Base-by-base conservation (phyloP, 2,888 invertebrate species). In the Venusia cambrica region DNA sequence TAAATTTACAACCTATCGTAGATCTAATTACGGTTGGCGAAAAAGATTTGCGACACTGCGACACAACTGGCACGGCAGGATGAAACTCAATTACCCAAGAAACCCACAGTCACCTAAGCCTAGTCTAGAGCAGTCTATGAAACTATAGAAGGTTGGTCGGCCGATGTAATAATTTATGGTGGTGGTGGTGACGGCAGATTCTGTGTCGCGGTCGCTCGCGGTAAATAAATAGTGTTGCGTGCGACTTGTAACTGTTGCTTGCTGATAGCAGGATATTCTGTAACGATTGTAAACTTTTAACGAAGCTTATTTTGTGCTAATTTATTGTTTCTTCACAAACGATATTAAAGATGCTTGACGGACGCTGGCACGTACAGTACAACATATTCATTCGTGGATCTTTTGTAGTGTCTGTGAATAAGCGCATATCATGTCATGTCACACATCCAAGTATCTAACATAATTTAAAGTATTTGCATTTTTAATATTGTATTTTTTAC, bases 1-100 rank as follows among this genome's bases (percentile, higher is more conserved):
- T 81, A 79, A 75, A 74, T 83, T 68, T 65, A 64, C 62, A 62
- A 40, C 40, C 37, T 75, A 81, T 83, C 80, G 59, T 38, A 55
- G 72, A 79, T 81, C 81, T 77, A 71, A 54, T 54, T 54, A 51
- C 37, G 34, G 44, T 42, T 48, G 33, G 45, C 29, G 39, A 48
- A 51, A 51, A 47, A 51, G 43, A 45, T 51, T 33, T 22, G 13
- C 13, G 22, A 25, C n/a, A n/a, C n/a, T n/a, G n/a, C n/a, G 30
- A 31, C 44, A 37, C 45, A 39, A 39, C 28, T 32, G 36, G 24
- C 31, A 19, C 28, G 36, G 19, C 21, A 25, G 35, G 39, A 35
- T 38, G 40, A 44, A 43, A 40, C 38, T 47, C 43, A 40, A 52
- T 48, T 48, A 46, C 36, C 29, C 32, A 32, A 25, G 28, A 18